These are phyloP conservation scores for Danaus plexippus DNA, from an alignment of 1,140 invertebrate species.

Conservation along the genomic window DNA sequence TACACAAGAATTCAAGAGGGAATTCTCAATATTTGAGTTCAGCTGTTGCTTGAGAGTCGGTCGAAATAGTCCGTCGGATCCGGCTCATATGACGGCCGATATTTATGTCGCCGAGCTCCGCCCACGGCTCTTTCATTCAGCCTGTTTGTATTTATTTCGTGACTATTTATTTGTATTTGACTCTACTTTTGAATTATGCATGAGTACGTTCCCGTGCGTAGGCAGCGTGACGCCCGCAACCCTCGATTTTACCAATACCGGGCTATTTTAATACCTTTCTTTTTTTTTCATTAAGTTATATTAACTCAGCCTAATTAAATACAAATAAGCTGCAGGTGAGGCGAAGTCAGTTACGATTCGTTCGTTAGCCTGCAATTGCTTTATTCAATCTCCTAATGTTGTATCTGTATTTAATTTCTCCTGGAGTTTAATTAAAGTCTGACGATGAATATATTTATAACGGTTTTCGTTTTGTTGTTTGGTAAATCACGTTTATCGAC, in stretches of 20 bases:
- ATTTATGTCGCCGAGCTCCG: constrained; percentile 66
- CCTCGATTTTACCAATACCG: constrained; percentile 23
- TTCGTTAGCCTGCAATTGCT: no score
- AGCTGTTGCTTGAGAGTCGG: constrained; percentile 29
- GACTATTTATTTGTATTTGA: constrained; percentile 71
- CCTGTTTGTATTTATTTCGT: constrained; percentile 69
- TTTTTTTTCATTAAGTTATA: constrained; percentile 14
- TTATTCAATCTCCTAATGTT: background rate
- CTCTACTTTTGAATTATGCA: constrained; percentile 67
- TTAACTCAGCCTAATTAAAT: no score
- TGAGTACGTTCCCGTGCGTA: constrained; percentile 68
- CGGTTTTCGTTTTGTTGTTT: constrained; percentile 44
- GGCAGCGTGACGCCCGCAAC: constrained; percentile 63
- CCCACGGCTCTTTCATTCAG: constrained; percentile 64
- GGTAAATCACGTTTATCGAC: constrained; percentile 57
- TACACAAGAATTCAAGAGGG: no score
- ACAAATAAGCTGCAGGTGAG: no score
- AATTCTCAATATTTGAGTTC: no score
- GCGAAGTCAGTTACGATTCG: no score
- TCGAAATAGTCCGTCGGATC: constrained; percentile 59
- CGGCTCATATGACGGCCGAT: constrained; percentile 60
- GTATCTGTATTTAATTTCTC: constrained; percentile 22
- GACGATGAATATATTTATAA: constrained; percentile 47
- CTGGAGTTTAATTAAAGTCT: constrained; percentile 48
- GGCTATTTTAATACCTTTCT: constrained; percentile 6